These are phyloP conservation scores for Leptinotarsa undecemlineata DNA, from an alignment of 1,140 invertebrate species.

Conservation along the genomic window DNA sequence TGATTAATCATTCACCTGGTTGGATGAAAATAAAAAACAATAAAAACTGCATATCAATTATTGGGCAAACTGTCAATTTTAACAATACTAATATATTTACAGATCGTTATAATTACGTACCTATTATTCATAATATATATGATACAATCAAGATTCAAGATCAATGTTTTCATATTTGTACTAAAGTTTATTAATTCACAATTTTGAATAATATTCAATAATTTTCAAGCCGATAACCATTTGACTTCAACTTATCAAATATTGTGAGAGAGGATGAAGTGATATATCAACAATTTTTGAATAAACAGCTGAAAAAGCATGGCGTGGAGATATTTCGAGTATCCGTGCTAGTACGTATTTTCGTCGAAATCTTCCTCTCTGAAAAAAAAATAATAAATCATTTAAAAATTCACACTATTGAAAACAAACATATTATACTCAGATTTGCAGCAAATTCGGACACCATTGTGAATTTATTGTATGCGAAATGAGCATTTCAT, in stretches of 20 bases:
- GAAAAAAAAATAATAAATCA: slow-evolving; percentile 21
- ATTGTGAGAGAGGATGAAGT: slow-evolving; percentile 1
- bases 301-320: slow-evolving; percentile 21
- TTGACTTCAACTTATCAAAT: background rate
- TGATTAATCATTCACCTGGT: too few species aligned
- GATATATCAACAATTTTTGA: slow-evolving; percentile 3
- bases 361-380: slow-evolving; percentile 53
- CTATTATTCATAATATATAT: slow-evolving; percentile 3
- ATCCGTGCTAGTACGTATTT: slow-evolving; percentile 45
- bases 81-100: slow-evolving; percentile 32
- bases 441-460: too few species aligned
- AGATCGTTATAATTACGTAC: slow-evolving; percentile 32
- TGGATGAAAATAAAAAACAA: slow-evolving; percentile 13
- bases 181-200: slow-evolving; percentile 15
- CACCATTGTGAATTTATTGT: too few species aligned
- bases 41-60: slow-evolving; percentile 17
- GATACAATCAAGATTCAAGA: slow-evolving; percentile 14
- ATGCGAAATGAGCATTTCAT: too few species aligned
- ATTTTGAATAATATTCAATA: background rate
- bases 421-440: background rate
- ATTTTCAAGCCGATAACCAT: background rate
- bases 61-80: slow-evolving; percentile 32
- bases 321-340: slow-evolving; percentile 17
- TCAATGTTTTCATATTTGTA: slow-evolving; percentile 9
- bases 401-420: background rate